These are phyloP conservation scores for Torymus texanus DNA, from an alignment of 2,888 invertebrate species.

Conservation along the genomic window DNA sequence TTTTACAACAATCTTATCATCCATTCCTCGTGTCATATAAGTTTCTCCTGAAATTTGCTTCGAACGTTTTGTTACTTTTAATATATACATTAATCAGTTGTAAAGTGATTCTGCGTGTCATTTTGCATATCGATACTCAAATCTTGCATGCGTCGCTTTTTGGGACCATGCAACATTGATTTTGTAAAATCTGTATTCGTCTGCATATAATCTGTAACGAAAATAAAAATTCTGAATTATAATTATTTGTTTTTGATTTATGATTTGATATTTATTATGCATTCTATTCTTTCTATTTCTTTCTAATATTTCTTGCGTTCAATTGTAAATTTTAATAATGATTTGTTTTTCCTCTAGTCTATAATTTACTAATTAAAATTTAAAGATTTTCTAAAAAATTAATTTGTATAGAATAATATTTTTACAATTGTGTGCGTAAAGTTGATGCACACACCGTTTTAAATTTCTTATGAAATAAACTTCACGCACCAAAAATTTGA, in stretches of 20 bases:
- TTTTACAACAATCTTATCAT: slow-evolving; percentile 13
- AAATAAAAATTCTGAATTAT: slow-evolving; percentile 55
- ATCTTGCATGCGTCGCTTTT: slow-evolving; percentile 31
- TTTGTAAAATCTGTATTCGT: slow-evolving; percentile 57
- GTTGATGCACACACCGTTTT: no score
- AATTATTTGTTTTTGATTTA: background rate
- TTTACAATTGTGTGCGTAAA: no score
- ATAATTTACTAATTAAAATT: no score
- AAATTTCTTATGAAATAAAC: no score
- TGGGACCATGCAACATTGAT: slow-evolving; percentile 42
- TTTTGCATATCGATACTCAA: slow-evolving; percentile 24
- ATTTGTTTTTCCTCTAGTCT: no score
- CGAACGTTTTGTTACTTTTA: background rate
- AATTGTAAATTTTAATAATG: no score
- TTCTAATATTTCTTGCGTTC: no score
- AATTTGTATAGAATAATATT: no score
- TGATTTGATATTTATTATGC: no score
- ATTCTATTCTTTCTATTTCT: no score
- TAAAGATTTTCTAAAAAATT: no score
- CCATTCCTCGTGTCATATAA: background rate
- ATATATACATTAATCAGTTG: slow-evolving; percentile 16
- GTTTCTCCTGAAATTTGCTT: slow-evolving; percentile 29
- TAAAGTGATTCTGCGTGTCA: slow-evolving; percentile 34
- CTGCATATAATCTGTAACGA: slow-evolving; percentile 48
- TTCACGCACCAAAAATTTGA: no score